These are phyloP conservation scores for Thaumatotibia leucotreta DNA, from an alignment of 1,140 invertebrate species.

Conservation along the genomic window DNA sequence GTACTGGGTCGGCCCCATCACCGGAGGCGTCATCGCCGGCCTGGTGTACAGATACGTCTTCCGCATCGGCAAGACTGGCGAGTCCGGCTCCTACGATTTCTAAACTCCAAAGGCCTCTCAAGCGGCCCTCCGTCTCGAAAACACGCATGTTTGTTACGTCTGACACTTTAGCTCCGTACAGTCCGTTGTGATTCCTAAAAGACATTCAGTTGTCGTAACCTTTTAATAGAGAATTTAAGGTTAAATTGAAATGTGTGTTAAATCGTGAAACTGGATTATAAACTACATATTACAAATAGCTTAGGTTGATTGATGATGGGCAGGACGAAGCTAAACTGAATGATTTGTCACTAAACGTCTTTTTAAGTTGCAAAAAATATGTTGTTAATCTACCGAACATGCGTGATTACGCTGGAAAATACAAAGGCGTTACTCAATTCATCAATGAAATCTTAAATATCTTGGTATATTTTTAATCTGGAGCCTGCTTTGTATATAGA, in stretches of 20 bases:
- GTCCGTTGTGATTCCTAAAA: too few species aligned
- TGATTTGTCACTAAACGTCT: neutral
- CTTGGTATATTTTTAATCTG: too few species aligned
- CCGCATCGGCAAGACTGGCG: slow-evolving; percentile 59
- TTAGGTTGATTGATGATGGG: too few species aligned
- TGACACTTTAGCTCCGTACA: neutral
- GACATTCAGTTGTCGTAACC: too few species aligned
- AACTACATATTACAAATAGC: too few species aligned
- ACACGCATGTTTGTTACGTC: neutral
- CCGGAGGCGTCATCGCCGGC: slow-evolving; percentile 86
- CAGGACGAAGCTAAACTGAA: too few species aligned
- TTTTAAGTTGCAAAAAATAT: neutral
- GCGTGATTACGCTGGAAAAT: neutral
- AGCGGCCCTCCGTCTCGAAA: neutral
- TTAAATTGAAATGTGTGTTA: too few species aligned
- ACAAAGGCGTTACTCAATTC: neutral
- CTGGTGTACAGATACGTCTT: slow-evolving; percentile 87
- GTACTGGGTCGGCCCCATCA: slow-evolving; percentile 92
- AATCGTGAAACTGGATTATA: too few species aligned
- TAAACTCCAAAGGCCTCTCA: slow-evolving; percentile 57
- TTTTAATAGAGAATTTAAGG: too few species aligned
- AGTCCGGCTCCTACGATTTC: slow-evolving; percentile 82
- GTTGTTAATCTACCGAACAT: neutral
- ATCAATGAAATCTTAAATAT: neutral
- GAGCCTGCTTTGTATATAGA: too few species aligned